These are phyloP conservation scores for Bradynema listronoti DNA, from an alignment of 1,140 invertebrate species.

Conservation along the genomic window DNA sequence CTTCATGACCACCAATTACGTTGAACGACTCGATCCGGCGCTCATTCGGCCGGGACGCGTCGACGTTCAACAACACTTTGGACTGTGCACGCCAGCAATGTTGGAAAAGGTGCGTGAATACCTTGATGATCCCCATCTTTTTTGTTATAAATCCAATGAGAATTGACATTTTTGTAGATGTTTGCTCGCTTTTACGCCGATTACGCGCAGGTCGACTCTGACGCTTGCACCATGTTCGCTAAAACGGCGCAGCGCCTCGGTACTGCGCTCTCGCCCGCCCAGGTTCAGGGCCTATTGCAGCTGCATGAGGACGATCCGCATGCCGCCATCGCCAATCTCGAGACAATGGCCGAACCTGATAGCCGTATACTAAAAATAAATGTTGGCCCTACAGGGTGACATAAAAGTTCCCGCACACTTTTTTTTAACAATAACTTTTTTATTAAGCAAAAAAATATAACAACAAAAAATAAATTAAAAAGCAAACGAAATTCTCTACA, in stretches of 20 bases:
- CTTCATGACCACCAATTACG: constrained; percentile 99
- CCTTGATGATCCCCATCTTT: constrained; percentile 6
- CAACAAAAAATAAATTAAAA: no score
- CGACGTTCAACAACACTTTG: constrained; percentile 85
- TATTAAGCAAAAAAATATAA: no score
- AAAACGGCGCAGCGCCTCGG: constrained; percentile 7
- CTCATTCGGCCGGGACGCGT: constrained; percentile 88
- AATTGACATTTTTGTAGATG: constrained; percentile 52
- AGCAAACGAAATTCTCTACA: no score
- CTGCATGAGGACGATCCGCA: constrained; percentile 44
- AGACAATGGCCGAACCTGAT: no score
- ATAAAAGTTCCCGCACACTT: no score
- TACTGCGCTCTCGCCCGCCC: constrained; percentile 41
- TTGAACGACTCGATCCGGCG: constrained; percentile 88
- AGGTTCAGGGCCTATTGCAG: constrained; percentile 51
- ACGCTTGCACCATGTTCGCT: constrained; percentile 27
- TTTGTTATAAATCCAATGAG: no score
- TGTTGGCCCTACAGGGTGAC: no score
- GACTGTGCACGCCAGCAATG: constrained; percentile 67
- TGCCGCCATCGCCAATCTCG: constrained; percentile 35
- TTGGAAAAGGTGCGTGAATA: constrained; percentile 25
- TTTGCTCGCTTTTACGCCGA: constrained; percentile 48
- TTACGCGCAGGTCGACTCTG: constrained; percentile 37
- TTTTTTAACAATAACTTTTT: no score
- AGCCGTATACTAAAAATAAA: no score